Conservation (phyloP, 2,888 invertebrate genomes). For the Chaetogeoica ovagalla region DNA sequence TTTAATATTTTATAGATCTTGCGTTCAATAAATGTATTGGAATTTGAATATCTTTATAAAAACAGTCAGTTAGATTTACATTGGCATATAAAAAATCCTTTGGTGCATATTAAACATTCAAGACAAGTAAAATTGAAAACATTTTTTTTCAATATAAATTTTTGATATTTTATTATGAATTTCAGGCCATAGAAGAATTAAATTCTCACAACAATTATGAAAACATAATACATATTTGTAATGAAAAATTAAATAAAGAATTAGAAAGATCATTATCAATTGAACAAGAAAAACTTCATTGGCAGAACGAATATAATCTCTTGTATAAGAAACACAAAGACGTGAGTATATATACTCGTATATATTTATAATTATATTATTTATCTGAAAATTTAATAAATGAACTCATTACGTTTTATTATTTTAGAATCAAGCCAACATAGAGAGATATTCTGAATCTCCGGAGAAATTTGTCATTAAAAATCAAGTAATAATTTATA, state of each 20-base stretch:
- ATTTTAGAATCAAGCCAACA: neutral
- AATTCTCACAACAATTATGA: slow-evolving; percentile 11
- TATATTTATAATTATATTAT: neutral
- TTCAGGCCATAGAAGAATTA: slow-evolving; percentile 42
- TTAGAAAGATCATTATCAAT: slow-evolving; percentile 11
- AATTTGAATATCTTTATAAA: slow-evolving; percentile 44
- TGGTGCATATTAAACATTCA: neutral
- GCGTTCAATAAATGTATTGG: slow-evolving; percentile 25
- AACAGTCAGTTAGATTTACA: slow-evolving; percentile 24
- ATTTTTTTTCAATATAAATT: neutral
- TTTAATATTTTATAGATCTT: slow-evolving; percentile 20
- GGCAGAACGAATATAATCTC: slow-evolving; percentile 37
- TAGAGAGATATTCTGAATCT: neutral
- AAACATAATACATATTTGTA: slow-evolving; percentile 3
- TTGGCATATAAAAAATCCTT: slow-evolving; percentile 39
- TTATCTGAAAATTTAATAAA: neutral
- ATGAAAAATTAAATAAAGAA: slow-evolving; percentile 37
- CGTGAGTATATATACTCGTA: slow-evolving; percentile 23
- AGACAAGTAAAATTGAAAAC: slow-evolving; percentile 15
- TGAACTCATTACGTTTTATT: neutral
- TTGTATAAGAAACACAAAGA: slow-evolving; percentile 9
- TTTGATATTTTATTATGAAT: neutral
- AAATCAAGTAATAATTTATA: slow-evolving; percentile 18
- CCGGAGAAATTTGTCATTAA: neutral
- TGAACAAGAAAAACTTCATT: slow-evolving; percentile 37